Conservation (phyloP, 1,140 invertebrate species). For the Hylaeus volcanicus region DNA sequence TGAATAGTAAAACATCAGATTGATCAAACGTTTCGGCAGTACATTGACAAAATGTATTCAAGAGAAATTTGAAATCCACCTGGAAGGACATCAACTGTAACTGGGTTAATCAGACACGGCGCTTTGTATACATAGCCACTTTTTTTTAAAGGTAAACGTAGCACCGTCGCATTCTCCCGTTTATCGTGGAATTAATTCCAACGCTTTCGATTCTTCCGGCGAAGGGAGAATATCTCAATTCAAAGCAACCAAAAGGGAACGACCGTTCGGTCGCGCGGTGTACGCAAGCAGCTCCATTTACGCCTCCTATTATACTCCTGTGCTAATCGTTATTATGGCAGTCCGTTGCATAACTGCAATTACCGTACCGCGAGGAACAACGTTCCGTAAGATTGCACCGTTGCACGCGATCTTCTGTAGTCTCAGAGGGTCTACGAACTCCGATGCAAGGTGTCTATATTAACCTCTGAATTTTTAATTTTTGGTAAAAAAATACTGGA, state of each 20-base stretch:
- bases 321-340: conserved; percentile 72
- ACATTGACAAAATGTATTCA: too few species aligned
- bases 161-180: neutral
- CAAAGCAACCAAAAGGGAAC: neutral
- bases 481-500: too few species aligned
- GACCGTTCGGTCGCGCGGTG: neutral
- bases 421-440: conserved; percentile 43
- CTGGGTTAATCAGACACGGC: too few species aligned
- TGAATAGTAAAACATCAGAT: too few species aligned
- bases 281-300: conserved; percentile 48
- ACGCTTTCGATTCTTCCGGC: conserved; percentile 9
- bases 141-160: too few species aligned
- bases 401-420: conserved; percentile 58
- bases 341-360: conserved; percentile 73
- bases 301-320: conserved; percentile 62
- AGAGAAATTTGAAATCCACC: too few species aligned
- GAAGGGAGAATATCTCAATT: neutral
- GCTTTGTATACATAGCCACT: too few species aligned
- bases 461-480: too few species aligned
- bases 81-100: too few species aligned
- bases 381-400: conserved; percentile 51
- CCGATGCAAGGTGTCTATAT: conserved; percentile 2
- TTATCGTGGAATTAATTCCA: conserved; percentile 52
- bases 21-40: too few species aligned
- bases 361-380: conserved; percentile 57